A percentile compares a stretch with the other conserved stretches of the same genome.
Evolutionary conservation across 2,113 vertebrate species (phyloP).

Genomic region (Cyanoderma ruficeps): DNA sequence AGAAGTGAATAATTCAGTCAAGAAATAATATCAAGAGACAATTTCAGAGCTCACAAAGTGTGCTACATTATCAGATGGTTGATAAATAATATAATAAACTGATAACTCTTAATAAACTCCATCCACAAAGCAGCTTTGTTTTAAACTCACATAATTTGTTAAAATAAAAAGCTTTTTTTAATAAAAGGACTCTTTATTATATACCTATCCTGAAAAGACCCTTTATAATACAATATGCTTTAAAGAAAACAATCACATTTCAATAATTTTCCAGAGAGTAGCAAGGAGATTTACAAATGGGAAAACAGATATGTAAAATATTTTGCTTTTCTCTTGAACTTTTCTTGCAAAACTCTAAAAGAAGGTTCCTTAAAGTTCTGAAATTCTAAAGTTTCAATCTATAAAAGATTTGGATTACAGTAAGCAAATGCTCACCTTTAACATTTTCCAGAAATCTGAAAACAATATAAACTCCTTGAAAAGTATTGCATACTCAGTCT

Average conservation of each 20-base stretch:
- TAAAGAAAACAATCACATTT: not conserved
- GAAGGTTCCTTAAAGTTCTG: not conserved
- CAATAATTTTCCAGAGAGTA: not conserved
- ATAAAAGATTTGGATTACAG: not conserved
- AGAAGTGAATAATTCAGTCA: not conserved
- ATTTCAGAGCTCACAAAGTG: not conserved
- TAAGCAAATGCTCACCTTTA: not conserved
- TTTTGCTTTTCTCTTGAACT: not conserved
- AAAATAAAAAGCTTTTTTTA: not conserved
- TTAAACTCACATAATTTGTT: not conserved
- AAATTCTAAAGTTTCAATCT: not conserved
- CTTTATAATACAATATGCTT: not conserved
- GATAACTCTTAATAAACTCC: not conserved
- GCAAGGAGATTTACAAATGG: not conserved
- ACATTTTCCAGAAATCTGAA: not conserved
- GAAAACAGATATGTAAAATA: not conserved
- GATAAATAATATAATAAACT: not conserved
- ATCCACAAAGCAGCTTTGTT: not conserved
- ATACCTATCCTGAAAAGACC: not conserved
- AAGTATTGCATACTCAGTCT: not conserved
- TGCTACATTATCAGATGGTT: not conserved
- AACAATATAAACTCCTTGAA: not conserved
- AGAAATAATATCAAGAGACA: not conserved
- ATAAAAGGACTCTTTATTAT: not conserved
- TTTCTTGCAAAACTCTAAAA: not conserved